A percentile compares a stretch with the other conserved stretches of the same genome.
phyloP scores from a whole-genome alignment of 2,797 vertebrate genomes.

The Mormyrus proboscirostris region DNA sequence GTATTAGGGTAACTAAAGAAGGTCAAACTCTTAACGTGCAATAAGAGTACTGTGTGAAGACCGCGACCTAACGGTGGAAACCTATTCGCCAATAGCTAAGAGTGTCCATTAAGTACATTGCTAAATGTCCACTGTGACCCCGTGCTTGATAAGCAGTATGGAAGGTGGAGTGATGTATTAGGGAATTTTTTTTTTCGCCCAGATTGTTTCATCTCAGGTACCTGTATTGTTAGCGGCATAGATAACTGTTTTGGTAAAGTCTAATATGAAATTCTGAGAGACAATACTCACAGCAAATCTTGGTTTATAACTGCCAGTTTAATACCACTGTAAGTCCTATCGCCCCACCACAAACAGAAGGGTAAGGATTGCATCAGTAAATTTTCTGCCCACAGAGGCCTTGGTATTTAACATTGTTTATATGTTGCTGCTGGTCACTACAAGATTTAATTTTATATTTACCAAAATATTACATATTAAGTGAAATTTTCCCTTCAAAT shows the following conservation, averaged over 20 bases:
- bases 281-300: background rate
- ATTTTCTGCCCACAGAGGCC: background rate
- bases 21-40: background rate
- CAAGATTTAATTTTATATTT: background rate
- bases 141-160: background rate
- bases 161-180: background rate
- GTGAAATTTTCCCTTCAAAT: background rate
- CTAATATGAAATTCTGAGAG: background rate
- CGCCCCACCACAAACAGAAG: background rate
- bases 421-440: background rate
- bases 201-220: background rate
- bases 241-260: background rate
- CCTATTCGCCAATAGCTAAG: background rate
- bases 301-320: background rate
- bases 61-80: background rate
- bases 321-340: background rate
- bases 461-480: background rate
- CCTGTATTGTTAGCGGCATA: background rate
- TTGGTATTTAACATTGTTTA: background rate
- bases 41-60: background rate
- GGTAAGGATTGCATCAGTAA: background rate
- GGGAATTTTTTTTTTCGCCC: background rate
- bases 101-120: background rate
- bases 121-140: background rate
- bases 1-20: constrained; percentile 1